A percentile compares a stretch with the other conserved stretches of the same genome.
phyloP scores from a whole-genome alignment of 2,113 vertebrate species.

The Rousettus leschenaultii region DNA sequence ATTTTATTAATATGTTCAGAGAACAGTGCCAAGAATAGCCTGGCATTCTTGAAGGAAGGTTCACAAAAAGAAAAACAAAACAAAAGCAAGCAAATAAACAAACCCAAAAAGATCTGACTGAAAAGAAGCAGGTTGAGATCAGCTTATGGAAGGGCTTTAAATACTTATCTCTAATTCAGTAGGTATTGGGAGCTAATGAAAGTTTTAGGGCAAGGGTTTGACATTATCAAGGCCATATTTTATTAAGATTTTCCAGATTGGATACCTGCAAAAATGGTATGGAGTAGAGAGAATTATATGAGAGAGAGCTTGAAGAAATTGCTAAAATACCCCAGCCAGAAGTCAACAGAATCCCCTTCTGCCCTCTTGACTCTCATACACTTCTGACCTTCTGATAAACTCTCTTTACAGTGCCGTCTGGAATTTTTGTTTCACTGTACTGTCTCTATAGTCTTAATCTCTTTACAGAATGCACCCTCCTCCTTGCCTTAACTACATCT shows the following conservation, averaged over 20 bases:
- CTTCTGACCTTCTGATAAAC: background rate
- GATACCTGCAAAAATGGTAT: background rate
- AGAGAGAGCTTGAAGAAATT: background rate
- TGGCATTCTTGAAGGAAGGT: background rate
- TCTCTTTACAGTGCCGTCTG: background rate
- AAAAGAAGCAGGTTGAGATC: background rate
- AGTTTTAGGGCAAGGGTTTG: background rate
- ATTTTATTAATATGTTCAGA: background rate
- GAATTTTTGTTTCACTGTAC: background rate
- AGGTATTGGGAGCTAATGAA: background rate
- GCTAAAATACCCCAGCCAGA: background rate
- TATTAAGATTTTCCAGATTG: background rate
- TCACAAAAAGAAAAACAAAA: background rate
- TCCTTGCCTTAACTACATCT: background rate
- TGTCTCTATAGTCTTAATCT: background rate
- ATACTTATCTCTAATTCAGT: background rate
- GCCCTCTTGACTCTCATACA: background rate
- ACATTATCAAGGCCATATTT: background rate
- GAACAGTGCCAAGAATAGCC: background rate
- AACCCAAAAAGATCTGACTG: background rate
- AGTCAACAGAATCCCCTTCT: background rate
- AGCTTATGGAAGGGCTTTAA: background rate
- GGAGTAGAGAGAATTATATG: background rate
- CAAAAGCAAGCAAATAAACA: background rate
- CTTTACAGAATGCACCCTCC: background rate